Base-by-base conservation (phyloP, 2,113 vertebrate species). In the Vulpes ferrilata region DNA sequence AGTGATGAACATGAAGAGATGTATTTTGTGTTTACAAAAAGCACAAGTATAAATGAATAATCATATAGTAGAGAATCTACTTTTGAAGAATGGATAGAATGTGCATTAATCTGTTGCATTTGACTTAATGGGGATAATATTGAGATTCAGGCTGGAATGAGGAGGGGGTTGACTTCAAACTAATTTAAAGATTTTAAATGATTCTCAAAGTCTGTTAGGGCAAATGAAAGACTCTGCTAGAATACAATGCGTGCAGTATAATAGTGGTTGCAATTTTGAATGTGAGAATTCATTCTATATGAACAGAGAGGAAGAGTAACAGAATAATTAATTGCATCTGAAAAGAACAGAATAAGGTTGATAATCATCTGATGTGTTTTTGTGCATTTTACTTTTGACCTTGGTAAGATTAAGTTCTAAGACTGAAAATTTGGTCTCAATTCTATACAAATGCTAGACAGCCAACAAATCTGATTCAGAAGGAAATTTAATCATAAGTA, bases 381-480 rank as follows among this genome's bases (percentile, higher is more conserved):
- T 84, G 16, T 53, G 17, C 15, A 48, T 89, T 95, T 90, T 83
- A 79, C 9, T 51, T 83, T 90, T 90, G 20, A 94, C 38, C 12
- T 96, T 59, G 35, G 6, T 43, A 71, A 69, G 23, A 92, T 67
- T 57, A 83, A 51, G 5, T 94, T 84, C 38, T 93, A 82, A 55
- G 15, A 89, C 32, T 90, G 13, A 97, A 88, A 85, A 80, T 69
- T 83, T 93, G 73, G 1, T 94, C 53, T 88, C 16, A 17, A 43
- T 85, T 90, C 35, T 88, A 4, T 48, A 5, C 81, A 85, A 59
- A 3, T 65, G 27, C 19, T 51, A 78, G 35, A 89, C 23, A 71
- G 19, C 30, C 81, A 88, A 92, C 43, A 96, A 94, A 92, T 81
- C 25, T 94, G 11, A 93, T 55, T 95, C 20, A 82, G 62, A 88